Evolutionary conservation across 2,888 invertebrate genomes (phyloP).

Genomic region (Acleris laterana): DNA sequence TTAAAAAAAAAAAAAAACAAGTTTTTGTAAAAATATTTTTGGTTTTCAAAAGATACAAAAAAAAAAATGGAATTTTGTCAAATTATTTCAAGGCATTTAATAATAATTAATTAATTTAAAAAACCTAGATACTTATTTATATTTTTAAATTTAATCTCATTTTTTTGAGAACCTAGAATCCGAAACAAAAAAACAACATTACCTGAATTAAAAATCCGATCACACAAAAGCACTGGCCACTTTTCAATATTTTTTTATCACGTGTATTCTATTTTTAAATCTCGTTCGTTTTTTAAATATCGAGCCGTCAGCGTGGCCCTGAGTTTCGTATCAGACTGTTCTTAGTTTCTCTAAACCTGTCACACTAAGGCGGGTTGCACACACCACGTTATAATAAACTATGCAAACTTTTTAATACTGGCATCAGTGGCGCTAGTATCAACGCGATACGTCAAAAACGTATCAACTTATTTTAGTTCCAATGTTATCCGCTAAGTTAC

Average conservation of each 20-base stretch:
- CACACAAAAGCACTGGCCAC: background rate
- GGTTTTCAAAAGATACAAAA: too few species aligned
- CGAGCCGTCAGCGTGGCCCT: constrained; percentile 44
- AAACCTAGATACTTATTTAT: too few species aligned
- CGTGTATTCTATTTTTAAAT: background rate
- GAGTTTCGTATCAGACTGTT: constrained; percentile 57
- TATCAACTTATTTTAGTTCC: background rate
- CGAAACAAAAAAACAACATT: background rate
- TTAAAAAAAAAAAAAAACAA: constrained; percentile 15
- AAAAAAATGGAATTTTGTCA: too few species aligned
- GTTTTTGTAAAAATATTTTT: too few species aligned
- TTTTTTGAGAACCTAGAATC: too few species aligned
- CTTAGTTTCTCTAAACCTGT: constrained; percentile 70
- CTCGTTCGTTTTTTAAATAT: constrained; percentile 22
- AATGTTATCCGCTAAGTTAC: background rate
- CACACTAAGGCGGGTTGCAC: constrained; percentile 47
- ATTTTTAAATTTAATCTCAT: background rate
- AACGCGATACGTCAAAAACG: background rate
- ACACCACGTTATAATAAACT: constrained; percentile 38
- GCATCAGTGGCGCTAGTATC: background rate
- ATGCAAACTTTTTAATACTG: constrained; percentile 2
- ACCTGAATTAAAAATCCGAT: background rate
- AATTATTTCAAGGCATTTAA: too few species aligned
- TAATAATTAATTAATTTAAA: too few species aligned
- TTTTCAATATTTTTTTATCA: background rate